Evolutionary conservation across 2,888 invertebrate species (phyloP), one percentile per base, ranked within the genome.

Genomic region (Lasioglossum villosulum): DNA sequence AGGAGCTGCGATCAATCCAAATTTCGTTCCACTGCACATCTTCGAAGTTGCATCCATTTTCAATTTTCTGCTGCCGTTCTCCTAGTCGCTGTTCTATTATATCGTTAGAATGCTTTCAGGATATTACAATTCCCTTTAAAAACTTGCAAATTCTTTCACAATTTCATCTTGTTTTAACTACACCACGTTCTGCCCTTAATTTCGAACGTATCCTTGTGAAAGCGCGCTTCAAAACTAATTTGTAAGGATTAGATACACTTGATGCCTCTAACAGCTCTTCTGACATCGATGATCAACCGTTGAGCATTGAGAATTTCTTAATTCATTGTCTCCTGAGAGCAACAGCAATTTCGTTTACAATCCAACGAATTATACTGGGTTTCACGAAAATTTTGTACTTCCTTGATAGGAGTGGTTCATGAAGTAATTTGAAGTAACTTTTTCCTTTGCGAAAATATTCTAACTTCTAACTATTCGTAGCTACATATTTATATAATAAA

Each of bases 1-100:
- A 79, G 79, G 75, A 82, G 84, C 80, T 45, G 78, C 84, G 90
- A 90, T 92, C 92, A 87, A 89, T 90, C 87, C 88, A 86, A 89
- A 90, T 90, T 90, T 89, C 81, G 86, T 84, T 82, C 63, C 85
- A 59, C 56, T 39, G 87, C 83, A 82, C 88, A 83, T 84, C 80
- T 80, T 72, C 81, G 56, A 56, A 59, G 59, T 71, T 76, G 82
- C 82, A 72, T 59, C 75, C 78, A 79, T 82, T 88, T 88, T 88
- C 86, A 86, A 86, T 88, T 81, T 86, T 80, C 48, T 63, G n/a
- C 16, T 56, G 48, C 34, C 76, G 70, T 59, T 63, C 23, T 19
- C 45, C 30, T 56, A 86, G 68, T 73, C 37, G 16, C 34, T 66
- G 23, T 78, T 45, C 23, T 42, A 63, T 79, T 48, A 77, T 12